phyloP scores from a whole-genome alignment of 2,888 invertebrate species.

The Aporophyla lueneburgensis region DNA sequence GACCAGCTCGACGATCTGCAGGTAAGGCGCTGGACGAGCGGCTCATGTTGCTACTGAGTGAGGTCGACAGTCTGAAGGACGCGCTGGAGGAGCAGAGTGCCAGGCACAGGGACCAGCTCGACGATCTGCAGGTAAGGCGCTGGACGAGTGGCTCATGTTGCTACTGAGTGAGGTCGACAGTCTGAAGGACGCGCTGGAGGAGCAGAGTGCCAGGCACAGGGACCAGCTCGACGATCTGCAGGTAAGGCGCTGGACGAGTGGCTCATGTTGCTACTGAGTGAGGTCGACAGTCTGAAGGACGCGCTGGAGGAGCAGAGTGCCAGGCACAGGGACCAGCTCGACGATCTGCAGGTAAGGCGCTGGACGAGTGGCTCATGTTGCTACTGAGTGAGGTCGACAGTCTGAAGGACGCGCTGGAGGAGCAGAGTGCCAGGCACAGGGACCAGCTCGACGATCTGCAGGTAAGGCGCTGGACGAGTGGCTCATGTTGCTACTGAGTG shows the following conservation, averaged over 20 bases:
- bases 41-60: constrained; percentile 89
- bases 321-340: constrained; percentile 90
- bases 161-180: constrained; percentile 92
- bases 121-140: constrained; percentile 86
- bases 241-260: constrained; percentile 89
- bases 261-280: constrained; percentile 89
- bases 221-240: constrained; percentile 91
- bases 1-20: constrained; percentile 91
- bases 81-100: constrained; percentile 91
- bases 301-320: constrained; percentile 91
- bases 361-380: constrained; percentile 89
- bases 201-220: constrained; percentile 90
- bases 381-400: constrained; percentile 92
- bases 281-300: constrained; percentile 92
- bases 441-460: constrained; percentile 91
- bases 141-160: constrained; percentile 89
- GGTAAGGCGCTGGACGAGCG: constrained; percentile 89
- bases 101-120: constrained; percentile 90
- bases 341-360: constrained; percentile 86
- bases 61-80: constrained; percentile 92
- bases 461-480: constrained; percentile 89
- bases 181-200: constrained; percentile 91
- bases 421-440: constrained; percentile 90
- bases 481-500: constrained; percentile 89
- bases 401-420: constrained; percentile 91